Conservation (phyloP, 1,140 invertebrate species). For the Hestina assimilis region DNA sequence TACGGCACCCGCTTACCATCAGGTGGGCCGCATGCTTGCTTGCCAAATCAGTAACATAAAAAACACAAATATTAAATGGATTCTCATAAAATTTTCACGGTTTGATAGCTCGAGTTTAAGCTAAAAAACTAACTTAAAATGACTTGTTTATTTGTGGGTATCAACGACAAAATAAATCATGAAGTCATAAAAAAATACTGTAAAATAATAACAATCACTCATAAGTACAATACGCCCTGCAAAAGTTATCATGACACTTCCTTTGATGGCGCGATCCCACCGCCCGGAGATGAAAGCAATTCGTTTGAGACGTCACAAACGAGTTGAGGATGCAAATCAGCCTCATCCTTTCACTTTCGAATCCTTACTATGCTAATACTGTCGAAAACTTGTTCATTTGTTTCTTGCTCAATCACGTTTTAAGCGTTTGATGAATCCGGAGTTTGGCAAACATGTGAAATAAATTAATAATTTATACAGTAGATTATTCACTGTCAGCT, state of each 20-base stretch:
- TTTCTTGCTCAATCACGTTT: conserved; percentile 39
- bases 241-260: conserved; percentile 24
- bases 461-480: not conserved
- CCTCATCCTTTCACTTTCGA: conserved; percentile 44
- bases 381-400: conserved; percentile 37
- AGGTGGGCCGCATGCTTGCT: too few species aligned
- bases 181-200: too few species aligned
- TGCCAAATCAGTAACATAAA: too few species aligned
- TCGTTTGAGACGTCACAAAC: conserved; percentile 26
- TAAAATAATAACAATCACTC: not conserved
- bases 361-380: conserved; percentile 41
- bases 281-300: conserved; percentile 32
- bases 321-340: conserved; percentile 38
- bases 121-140: too few species aligned
- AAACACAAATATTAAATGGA: too few species aligned
- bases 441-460: conserved; percentile 4
- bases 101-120: too few species aligned
- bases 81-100: too few species aligned
- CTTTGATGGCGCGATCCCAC: conserved; percentile 21
- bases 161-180: too few species aligned
- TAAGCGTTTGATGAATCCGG: conserved; percentile 31
- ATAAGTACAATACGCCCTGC: not conserved
- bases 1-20: too few species aligned
- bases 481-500: too few species aligned
- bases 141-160: too few species aligned